Base-by-base conservation (phyloP, 2,113 vertebrate genomes). In the Dasyornis broadbenti region DNA sequence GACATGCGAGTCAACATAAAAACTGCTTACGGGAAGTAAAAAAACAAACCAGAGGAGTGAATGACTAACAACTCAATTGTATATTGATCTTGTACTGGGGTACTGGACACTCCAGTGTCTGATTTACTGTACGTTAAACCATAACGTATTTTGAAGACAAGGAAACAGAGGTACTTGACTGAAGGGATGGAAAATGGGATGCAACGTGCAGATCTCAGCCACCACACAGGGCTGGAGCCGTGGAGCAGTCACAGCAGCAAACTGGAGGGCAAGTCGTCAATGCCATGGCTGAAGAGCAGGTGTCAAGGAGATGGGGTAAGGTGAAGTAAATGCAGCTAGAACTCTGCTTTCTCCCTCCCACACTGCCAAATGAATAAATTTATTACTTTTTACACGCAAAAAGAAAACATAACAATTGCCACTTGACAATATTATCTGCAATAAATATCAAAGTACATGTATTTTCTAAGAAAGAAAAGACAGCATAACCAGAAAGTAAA, bases 171-270 rank as follows among this genome's bases (percentile, higher is more conserved):
- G 20, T n/a, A 53, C 7, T 10, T 3, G 0, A 37, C 40, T 27
- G 30, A 35, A 53, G 24, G 61, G 47, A 39, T 37, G 26, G 21
- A 30, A 61, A 81, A 50, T 5, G 4, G 37, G 81, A 13, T 4
- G 4, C 1, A 9, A 39, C 0, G 0, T 7, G 20, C 65, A 52
- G 49, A 81, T 44, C 23, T 26, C 30, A 56, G 37, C 4, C 3
- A 15, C 44, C 50, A 26, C 0, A 0, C 5, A 6, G 37, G 22
- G 44, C 59, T 69, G 63, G 37, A 80, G 63, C 30, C 0, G 1
- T 1, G 2, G 47, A 78, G 22, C 65, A 83, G 40, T 31, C 42
- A 56, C 57, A 60, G 71, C 33, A 70, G 45, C 52, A 78, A 77
- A 49, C 24, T 24, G 44, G 10, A 76, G 12, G 30, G 10, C 52